phyloP scores from a whole-genome alignment of 2,888 invertebrate genomes.

The Dryomyza anilis region DNA sequence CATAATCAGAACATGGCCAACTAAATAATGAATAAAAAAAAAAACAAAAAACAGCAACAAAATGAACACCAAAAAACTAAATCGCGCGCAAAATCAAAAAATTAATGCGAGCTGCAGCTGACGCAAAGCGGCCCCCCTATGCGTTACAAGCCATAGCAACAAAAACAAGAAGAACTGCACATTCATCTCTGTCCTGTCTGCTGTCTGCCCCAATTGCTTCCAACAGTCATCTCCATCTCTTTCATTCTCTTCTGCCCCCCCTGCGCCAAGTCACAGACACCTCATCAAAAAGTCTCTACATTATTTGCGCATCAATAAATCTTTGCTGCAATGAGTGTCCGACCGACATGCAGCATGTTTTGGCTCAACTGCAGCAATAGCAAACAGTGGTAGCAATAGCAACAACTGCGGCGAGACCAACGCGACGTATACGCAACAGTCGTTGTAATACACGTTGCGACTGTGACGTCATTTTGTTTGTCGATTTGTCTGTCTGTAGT shows the following conservation, averaged over 20 bases:
- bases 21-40: background rate
- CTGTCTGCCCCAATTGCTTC: background rate
- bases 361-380: background rate
- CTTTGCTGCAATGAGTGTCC: background rate
- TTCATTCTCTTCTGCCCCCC: background rate
- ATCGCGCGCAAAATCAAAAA: slow-evolving; percentile 12
- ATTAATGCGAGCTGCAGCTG: background rate
- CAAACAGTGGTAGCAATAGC: background rate
- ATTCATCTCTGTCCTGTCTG: background rate
- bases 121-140: no score
- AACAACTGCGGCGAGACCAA: background rate
- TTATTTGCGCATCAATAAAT: background rate
- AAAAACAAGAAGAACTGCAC: background rate
- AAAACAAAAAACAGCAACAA: background rate
- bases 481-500: background rate
- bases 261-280: background rate
- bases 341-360: background rate
- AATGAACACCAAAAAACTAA: background rate
- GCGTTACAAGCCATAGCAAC: no score
- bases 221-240: background rate
- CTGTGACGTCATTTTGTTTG: background rate
- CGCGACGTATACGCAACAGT: slow-evolving; percentile 23
- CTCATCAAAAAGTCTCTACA: background rate
- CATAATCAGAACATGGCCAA: background rate
- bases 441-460: background rate